Evolutionary conservation across 2,113 vertebrate species (phyloP), one percentile per base, ranked within the genome.

Genomic region (Oreochromis niloticus): DNA sequence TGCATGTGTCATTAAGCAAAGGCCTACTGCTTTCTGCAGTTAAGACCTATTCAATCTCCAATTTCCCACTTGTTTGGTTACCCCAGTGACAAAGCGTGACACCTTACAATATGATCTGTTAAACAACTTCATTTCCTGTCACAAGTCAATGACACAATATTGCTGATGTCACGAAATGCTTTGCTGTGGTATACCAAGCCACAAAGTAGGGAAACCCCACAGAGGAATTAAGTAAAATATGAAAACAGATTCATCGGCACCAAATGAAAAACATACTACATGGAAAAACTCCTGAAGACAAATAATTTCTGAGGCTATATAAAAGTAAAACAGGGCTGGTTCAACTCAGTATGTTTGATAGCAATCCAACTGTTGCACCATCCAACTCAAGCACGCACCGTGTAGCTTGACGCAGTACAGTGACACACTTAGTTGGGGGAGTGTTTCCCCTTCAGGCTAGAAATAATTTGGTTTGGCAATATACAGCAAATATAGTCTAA

Each of bases 191-290:
- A 32, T 12, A 91, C 85, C 32, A 84, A 59, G 61, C 84, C 84
- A 27, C 89, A 84, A 83, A 90, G 82, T 43, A 78, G 87, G 92
- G 94, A 59, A 93, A 90, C 59, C 89, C 91, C 87, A 57, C 85
- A 36, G 82, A 89, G 79, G 68, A 85, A 89, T 83, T 46, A 85
- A 83, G 78, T 66, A 12, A 56, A 85, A 91, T 87, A 86, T 85
- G 39, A 89, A 91, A 91, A 86, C 59, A 78, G 84, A 91, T 50
- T 88, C 32, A 88, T 89, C 88, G 81, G 82, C 32, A 81, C 24
- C 87, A 83, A 87, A 82, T 24, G 50, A 32, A 80, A 84, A 82
- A 61, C 55, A 22, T 6, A 10, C 19, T 48, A 34, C 19, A n/a
- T 3, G 24, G 32, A 68, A 34, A 5, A 80, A 84, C 24, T 85